phyloP scores from a whole-genome alignment of 2,888 invertebrate genomes.

The Melanophora roralis region DNA sequence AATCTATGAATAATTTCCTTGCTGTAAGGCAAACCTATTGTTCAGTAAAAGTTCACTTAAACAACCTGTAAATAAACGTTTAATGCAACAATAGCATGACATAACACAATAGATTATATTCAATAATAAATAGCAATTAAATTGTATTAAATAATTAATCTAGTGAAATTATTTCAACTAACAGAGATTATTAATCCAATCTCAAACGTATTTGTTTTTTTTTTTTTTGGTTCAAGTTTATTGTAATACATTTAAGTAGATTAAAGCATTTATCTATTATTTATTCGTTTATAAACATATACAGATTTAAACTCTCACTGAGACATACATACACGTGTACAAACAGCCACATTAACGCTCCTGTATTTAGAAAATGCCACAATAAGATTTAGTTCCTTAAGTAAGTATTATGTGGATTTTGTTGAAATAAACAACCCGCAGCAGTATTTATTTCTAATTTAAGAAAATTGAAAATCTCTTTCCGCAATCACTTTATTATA shows the following conservation, averaged over 20 bases:
- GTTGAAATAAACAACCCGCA: slow-evolving; percentile 49
- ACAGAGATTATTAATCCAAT: slow-evolving; percentile 31
- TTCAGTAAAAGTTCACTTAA: too few relatives aligned
- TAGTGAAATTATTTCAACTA: slow-evolving; percentile 43
- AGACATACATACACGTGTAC: neutral
- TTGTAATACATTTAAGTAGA: neutral
- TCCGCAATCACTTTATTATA: slow-evolving; percentile 60
- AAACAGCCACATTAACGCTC: neutral
- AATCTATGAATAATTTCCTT: too few relatives aligned
- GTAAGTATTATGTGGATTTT: slow-evolving; percentile 42
- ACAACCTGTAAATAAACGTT: neutral
- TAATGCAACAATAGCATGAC: slow-evolving; percentile 4
- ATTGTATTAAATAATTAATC: slow-evolving; percentile 51
- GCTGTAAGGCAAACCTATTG: too few relatives aligned
- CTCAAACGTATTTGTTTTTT: too few relatives aligned
- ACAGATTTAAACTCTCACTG: slow-evolving; percentile 3
- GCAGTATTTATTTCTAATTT: slow-evolving; percentile 59
- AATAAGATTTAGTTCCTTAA: slow-evolving; percentile 31
- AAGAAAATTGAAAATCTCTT: slow-evolving; percentile 59
- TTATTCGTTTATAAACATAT: neutral
- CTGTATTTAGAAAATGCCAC: neutral
- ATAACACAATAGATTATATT: slow-evolving; percentile 29
- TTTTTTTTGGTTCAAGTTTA: too few relatives aligned
- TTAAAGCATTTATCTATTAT: slow-evolving; percentile 19
- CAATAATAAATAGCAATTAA: slow-evolving; percentile 46